phyloP scores from a whole-genome alignment of 2,113 vertebrate species.

The Delphinus delphis region DNA sequence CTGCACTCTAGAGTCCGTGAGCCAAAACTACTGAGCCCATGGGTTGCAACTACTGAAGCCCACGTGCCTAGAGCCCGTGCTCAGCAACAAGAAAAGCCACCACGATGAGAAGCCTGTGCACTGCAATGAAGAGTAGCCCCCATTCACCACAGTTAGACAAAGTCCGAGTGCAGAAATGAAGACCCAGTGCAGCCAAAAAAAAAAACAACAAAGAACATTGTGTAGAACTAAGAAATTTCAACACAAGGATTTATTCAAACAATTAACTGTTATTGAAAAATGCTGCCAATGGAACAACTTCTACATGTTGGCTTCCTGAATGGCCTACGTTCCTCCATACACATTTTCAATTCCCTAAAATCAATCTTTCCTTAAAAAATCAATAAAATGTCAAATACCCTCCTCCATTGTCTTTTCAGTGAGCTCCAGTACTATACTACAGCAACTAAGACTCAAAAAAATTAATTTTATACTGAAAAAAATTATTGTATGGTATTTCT shows the following conservation, averaged over 20 bases:
- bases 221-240: neutral
- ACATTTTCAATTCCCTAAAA: neutral
- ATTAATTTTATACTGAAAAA: conserved; percentile 82
- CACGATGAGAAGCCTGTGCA: too few relatives aligned
- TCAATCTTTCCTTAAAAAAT: neutral
- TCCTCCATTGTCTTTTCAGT: conserved; percentile 73
- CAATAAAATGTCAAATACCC: neutral
- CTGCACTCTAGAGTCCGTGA: too few relatives aligned
- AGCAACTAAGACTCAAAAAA: conserved; percentile 79
- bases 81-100: too few relatives aligned
- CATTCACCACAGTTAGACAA: too few relatives aligned
- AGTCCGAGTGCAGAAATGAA: too few relatives aligned
- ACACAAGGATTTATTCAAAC: neutral
- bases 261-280: conserved; percentile 5
- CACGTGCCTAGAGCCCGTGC: too few relatives aligned
- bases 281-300: neutral
- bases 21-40: too few relatives aligned
- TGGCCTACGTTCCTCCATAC: neutral
- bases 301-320: neutral
- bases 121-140: too few relatives aligned
- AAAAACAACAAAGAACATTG: neutral
- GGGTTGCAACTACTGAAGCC: too few relatives aligned
- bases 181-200: too few relatives aligned
- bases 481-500: conserved; percentile 78
- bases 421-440: conserved; percentile 75